These are phyloP conservation scores for Delichon dasypus DNA, from an alignment of 2,797 vertebrate genomes.

Conservation along the genomic window DNA sequence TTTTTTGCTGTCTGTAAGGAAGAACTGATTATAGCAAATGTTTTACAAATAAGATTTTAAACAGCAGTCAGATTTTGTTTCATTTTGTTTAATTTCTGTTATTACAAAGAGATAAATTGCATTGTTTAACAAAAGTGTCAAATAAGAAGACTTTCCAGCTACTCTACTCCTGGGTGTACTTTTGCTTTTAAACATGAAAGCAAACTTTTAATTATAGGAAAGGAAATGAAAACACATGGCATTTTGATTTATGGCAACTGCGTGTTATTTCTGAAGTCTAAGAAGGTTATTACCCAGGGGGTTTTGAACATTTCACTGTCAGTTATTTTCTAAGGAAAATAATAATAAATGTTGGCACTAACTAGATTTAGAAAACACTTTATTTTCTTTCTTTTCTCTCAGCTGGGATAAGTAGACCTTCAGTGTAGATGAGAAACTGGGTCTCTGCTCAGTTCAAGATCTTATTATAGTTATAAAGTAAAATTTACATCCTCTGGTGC, in stretches of 20 bases:
- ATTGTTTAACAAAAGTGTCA: background rate
- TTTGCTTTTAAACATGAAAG: slow-evolving; percentile 22
- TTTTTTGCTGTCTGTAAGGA: background rate
- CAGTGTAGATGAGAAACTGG: background rate
- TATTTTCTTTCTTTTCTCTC: background rate
- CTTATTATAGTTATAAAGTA: background rate
- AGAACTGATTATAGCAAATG: background rate
- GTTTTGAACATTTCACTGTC: background rate
- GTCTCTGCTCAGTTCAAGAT: background rate
- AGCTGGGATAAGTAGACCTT: background rate
- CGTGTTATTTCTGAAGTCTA: background rate
- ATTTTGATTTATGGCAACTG: slow-evolving; percentile 44
- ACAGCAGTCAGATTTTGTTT: background rate
- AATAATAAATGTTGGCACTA: slow-evolving; percentile 4
- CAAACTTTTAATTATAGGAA: slow-evolving; percentile 31
- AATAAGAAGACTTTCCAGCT: background rate
- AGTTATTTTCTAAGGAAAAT: background rate
- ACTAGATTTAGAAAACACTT: background rate
- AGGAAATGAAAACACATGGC: slow-evolving; percentile 14
- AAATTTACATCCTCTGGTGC: background rate
- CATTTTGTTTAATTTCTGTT: background rate
- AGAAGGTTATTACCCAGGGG: slow-evolving; percentile 12
- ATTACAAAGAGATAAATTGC: background rate
- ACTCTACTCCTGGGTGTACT: background rate
- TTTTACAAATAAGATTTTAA: background rate